Evolutionary conservation across 2,888 invertebrate species (phyloP).

Genomic region (Diadegma fenestrale): DNA sequence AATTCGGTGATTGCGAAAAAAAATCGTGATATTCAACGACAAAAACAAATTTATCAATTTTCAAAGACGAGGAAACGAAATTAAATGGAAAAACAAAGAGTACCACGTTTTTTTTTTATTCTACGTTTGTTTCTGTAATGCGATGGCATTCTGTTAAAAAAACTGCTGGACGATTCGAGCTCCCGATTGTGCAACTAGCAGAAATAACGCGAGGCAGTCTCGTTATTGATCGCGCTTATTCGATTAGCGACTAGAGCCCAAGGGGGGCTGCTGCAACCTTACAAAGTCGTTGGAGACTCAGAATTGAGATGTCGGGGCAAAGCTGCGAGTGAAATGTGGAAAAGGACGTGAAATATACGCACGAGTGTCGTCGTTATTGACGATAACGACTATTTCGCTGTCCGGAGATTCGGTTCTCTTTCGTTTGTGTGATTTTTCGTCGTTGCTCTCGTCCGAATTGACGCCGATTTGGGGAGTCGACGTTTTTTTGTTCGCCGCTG

Average conservation of each 20-base stretch:
- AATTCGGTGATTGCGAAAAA: background rate
- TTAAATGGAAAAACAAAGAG: conserved; percentile 16
- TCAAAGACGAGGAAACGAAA: background rate
- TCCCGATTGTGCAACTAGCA: conserved; percentile 47
- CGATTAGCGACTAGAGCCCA: conserved; percentile 68
- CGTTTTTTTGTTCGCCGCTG: background rate
- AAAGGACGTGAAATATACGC: conserved; percentile 13
- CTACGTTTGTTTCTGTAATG: conserved; percentile 77
- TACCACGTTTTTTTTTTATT: conserved; percentile 77
- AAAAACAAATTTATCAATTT: background rate
- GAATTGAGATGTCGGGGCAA: background rate
- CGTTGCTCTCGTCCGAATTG: conserved; percentile 20
- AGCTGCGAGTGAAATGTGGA: background rate
- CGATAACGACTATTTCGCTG: conserved; percentile 62
- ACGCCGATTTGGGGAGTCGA: conserved; percentile 1
- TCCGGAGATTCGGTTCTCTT: conserved; percentile 63
- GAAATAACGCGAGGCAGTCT: conserved; percentile 40
- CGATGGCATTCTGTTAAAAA: conserved; percentile 75
- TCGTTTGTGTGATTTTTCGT: conserved; percentile 46
- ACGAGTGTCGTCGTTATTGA: conserved; percentile 57
- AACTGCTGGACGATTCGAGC: conserved; percentile 14
- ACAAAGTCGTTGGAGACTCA: conserved; percentile 59
- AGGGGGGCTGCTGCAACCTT: conserved; percentile 70
- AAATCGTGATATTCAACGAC: background rate
- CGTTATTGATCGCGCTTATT: conserved; percentile 75